Evolutionary conservation across 2,113 vertebrate species (phyloP), one percentile per base, ranked within the genome.

Genomic region (Tautogolabrus adspersus): DNA sequence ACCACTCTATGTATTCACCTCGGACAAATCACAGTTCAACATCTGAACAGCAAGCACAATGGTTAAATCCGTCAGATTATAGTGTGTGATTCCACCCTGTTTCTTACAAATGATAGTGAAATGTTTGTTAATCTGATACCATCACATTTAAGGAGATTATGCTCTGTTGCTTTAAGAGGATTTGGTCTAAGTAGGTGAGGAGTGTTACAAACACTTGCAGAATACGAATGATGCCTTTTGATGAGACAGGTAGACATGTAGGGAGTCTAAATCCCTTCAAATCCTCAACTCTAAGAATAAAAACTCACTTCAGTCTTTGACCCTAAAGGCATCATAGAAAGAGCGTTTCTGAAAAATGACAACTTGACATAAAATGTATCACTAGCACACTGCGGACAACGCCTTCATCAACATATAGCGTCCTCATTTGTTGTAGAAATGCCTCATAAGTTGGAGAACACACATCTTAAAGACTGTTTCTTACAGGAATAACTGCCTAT

Each of bases 131-230:
- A 65, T 44, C 15, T 13, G 42, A 69, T 60, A 19, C 16, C 30
- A 49, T 66, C 13, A 47, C 26, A 23, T 26, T 22, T 51, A 11
- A 66, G 37, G n/a, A 46, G 72, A 70, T 84, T 62, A 23, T 64
- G 40, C 64, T 59, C 40, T 51, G 74, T 55, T 42, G 22, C 55
- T 61, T 72, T 10, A 34, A 42, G 57, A 5, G 6, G 52, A 46
- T 80, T 57, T 23, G 60, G 10, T 22, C 10, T 7, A 8, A 60
- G 30, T 18, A 18, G n/a, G 11, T 72, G 59, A 30, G 47, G 58
- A 18, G 30, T 51, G 42, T 66, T 66, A 9, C 15, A 47, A 67
- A 38, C 47, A 40, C 58, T 26, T 78, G 4, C 16, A 38, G 40
- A 69, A 47, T 56, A 38, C 47, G 10, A 63, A 58, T 18, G 23